These are phyloP conservation scores for Mechanitis messenoides DNA, from an alignment of 2,888 invertebrate species.

Conservation along the genomic window DNA sequence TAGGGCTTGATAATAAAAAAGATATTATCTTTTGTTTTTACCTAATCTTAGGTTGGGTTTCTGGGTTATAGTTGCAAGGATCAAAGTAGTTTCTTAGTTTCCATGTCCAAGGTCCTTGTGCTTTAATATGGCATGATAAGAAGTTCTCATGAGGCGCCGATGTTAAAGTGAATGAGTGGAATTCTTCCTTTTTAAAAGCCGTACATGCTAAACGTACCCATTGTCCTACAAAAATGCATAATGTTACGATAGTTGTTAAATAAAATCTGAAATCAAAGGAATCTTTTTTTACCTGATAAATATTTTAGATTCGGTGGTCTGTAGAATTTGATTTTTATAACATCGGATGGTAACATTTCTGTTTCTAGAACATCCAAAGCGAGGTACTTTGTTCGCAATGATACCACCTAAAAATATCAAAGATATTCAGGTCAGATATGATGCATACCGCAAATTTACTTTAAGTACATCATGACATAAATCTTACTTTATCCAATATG, in stretches of 20 bases:
- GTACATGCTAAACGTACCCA: constrained; percentile 96
- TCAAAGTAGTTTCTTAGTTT: constrained; percentile 95
- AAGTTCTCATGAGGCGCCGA: constrained; percentile 97
- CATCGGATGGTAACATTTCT: constrained; percentile 94
- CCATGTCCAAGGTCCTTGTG: constrained; percentile 96
- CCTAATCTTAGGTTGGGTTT: constrained; percentile 88
- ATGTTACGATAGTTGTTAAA: not conserved
- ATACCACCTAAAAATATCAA: constrained; percentile 81
- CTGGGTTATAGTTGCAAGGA: constrained; percentile 92
- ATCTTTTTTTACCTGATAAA: constrained; percentile 75
- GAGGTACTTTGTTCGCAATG: constrained; percentile 91
- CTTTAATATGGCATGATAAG: constrained; percentile 95
- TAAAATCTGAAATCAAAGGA: not conserved
- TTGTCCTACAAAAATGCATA: constrained; percentile 77
- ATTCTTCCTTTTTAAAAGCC: constrained; percentile 91
- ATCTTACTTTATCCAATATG: constrained; percentile 88
- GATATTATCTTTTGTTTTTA: constrained; percentile 25
- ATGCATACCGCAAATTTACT: not conserved
- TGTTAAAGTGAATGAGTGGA: constrained; percentile 96
- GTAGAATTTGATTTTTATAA: constrained; percentile 95
- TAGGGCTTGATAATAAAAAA: too few relatives aligned
- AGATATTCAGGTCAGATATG: not conserved
- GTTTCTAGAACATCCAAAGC: constrained; percentile 95
- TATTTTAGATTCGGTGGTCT: constrained; percentile 96
- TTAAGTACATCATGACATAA: not conserved